phyloP scores from a whole-genome alignment of 1,140 invertebrate genomes.

The Bombus difficillimus region DNA sequence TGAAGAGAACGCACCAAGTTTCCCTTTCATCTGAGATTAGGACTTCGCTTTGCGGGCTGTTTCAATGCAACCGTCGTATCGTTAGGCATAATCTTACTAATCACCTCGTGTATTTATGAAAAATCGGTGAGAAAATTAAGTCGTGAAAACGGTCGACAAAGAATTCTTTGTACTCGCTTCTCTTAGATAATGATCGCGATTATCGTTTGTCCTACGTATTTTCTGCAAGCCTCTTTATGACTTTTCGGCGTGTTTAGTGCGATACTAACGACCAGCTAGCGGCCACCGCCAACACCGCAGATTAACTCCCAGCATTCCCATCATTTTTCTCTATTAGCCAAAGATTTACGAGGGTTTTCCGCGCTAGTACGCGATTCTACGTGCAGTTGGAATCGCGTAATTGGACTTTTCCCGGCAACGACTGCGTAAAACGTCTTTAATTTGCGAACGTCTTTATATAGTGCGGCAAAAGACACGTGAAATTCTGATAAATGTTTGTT shows the following conservation, averaged over 20 bases:
- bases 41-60: not conserved
- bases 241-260: constrained; percentile 56
- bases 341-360: constrained; percentile 49
- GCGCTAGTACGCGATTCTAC: not conserved
- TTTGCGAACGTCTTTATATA: not conserved
- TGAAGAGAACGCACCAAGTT: not conserved
- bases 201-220: constrained; percentile 45
- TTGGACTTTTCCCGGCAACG: constrained; percentile 11
- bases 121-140: constrained; percentile 4
- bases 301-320: constrained; percentile 56
- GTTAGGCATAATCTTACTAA: too few species aligned
- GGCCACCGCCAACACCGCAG: constrained; percentile 24
- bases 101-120: not conserved
- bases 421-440: constrained; percentile 18
- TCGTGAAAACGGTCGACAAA: not conserved
- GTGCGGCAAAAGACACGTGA: not conserved
- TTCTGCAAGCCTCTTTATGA: constrained; percentile 63
- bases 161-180: not conserved
- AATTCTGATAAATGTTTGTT: not conserved
- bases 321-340: constrained; percentile 64
- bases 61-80: not conserved
- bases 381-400: not conserved
- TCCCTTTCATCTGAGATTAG: constrained; percentile 2
- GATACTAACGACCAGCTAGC: constrained; percentile 47
- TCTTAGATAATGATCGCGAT: constrained; percentile 38